Evolutionary conservation across 2,888 invertebrate species (phyloP), one percentile per base, ranked within the genome.

Genomic region (Eurytoma adleriae): DNA sequence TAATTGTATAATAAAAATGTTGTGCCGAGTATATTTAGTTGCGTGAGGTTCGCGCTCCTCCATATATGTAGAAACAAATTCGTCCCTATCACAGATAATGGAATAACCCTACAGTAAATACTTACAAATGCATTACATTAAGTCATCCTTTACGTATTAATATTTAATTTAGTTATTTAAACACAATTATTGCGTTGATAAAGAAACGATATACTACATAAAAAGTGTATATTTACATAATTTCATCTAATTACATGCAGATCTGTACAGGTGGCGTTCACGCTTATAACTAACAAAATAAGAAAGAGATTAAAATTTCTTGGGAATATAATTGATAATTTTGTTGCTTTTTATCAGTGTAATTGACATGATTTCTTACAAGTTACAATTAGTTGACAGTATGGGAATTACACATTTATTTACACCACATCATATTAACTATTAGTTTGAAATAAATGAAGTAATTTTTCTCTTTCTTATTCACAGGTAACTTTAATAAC

Each of bases 21-120:
- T 75, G 79, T 75, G 71, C 66, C 27, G 56, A 71, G 54, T 74
- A 66, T 24, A 59, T 59, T 24, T 73, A 40, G 40, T 73, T 64
- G 24, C 61, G 62, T 70, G 52, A 74, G 59, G 74, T 79, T 75
- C 57, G 54, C 24, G 24, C 20, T 57, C 54, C 64, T 70, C 30
- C 40, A 10, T 40, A 40, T 40, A 40, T 18, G 57, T 71, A 79
- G 52, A 70, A 73, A 71, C 56, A 27, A 12, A 62, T 48, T 48
- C 30, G 24, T 68, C 59, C 20, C 54, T 40, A 78, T 68, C 62
- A 68, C 67, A 73, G 30, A 13, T 56, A 68, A 50, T 78, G n/a
- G 62, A 78, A 72, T 78, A 57, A n/a, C 48, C 20, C 68, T 73
- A 68, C 52, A 59, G 78, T 78, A 78, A 67, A 71, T 27, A 56